Evolutionary conservation across 1,140 invertebrate genomes (phyloP).

Genomic region (Drosophila simulans): DNA sequence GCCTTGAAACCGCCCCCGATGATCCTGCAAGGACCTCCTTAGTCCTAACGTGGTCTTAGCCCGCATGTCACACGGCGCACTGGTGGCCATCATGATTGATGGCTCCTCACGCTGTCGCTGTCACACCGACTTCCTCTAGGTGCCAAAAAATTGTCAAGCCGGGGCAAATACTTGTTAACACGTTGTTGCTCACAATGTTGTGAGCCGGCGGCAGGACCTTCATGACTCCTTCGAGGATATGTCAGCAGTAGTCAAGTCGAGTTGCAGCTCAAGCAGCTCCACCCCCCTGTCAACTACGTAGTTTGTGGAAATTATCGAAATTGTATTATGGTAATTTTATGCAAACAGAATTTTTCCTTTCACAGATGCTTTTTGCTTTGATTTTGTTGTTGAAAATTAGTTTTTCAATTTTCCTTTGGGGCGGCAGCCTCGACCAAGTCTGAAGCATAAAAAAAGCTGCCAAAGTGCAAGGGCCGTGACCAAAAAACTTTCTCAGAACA

Average conservation of each 20-base stretch:
- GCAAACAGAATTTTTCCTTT: conserved; percentile 60
- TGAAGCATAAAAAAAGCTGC: conserved; percentile 5
- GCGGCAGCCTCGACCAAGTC: background rate
- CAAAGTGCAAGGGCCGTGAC: conserved; percentile 38
- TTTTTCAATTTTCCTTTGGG: conserved; percentile 66
- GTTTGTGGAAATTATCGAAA: conserved; percentile 70
- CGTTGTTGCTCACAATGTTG: conserved; percentile 38
- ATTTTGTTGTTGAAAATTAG: conserved; percentile 72
- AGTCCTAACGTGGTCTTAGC: conserved; percentile 13
- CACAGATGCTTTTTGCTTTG: conserved; percentile 52
- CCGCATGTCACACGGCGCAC: conserved; percentile 22
- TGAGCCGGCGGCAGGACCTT: background rate
- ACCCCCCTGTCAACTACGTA: conserved; percentile 31
- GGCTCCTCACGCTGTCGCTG: conserved; percentile 22
- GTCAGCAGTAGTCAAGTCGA: conserved; percentile 39
- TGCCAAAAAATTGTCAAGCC: conserved; percentile 36
- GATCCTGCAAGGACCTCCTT: background rate
- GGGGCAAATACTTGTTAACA: conserved; percentile 51
- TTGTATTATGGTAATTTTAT: conserved; percentile 76
- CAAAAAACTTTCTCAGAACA: conserved; percentile 48
- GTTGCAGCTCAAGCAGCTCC: conserved; percentile 31
- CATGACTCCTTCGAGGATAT: conserved; percentile 8
- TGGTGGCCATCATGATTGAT: conserved; percentile 41
- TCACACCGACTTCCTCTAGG: conserved; percentile 28
- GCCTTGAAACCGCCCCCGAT: conserved; percentile 26